Evolutionary conservation across 2,113 vertebrate genomes (phyloP).

Genomic region (Stigmatopora argus): DNA sequence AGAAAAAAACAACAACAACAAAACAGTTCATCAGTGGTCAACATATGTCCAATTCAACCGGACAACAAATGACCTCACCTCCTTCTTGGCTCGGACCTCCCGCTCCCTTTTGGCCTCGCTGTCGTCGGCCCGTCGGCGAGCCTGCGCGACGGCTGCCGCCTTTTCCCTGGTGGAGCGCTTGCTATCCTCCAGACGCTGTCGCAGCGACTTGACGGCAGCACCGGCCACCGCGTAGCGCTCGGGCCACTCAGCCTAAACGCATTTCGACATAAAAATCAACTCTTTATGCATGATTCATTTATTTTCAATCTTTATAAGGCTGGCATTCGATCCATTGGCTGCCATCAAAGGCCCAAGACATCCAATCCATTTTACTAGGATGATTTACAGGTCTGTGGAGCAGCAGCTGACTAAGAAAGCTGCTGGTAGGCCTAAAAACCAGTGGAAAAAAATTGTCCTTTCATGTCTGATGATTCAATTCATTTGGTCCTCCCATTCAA

Average conservation of each 20-base stretch:
- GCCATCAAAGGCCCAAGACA: too few species aligned
- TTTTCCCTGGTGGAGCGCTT: slow-evolving; percentile 77
- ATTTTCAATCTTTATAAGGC: not conserved
- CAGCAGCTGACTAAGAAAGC: too few species aligned
- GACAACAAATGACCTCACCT: slow-evolving; percentile 66
- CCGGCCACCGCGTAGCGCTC: slow-evolving; percentile 75
- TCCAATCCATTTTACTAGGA: too few species aligned
- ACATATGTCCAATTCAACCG: too few species aligned
- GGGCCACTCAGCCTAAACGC: slow-evolving; percentile 77
- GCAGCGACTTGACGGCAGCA: slow-evolving; percentile 72
- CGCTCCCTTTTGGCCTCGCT: slow-evolving; percentile 77
- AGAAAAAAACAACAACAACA: not conserved
- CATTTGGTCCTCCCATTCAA: too few species aligned
- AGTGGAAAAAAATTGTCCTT: too few species aligned
- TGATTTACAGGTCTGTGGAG: too few species aligned
- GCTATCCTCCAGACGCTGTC: slow-evolving; percentile 83
- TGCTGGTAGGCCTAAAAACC: too few species aligned
- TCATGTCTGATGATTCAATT: too few species aligned
- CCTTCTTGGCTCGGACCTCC: slow-evolving; percentile 88
- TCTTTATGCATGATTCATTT: too few species aligned
- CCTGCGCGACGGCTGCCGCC: slow-evolving; percentile 77
- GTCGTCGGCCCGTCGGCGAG: slow-evolving; percentile 79
- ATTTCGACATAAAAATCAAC: too few species aligned
- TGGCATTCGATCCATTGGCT: too few species aligned
- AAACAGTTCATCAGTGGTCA: not conserved